phyloP scores from a whole-genome alignment of 1,140 invertebrate species.

The Fopius arisanus region DNA sequence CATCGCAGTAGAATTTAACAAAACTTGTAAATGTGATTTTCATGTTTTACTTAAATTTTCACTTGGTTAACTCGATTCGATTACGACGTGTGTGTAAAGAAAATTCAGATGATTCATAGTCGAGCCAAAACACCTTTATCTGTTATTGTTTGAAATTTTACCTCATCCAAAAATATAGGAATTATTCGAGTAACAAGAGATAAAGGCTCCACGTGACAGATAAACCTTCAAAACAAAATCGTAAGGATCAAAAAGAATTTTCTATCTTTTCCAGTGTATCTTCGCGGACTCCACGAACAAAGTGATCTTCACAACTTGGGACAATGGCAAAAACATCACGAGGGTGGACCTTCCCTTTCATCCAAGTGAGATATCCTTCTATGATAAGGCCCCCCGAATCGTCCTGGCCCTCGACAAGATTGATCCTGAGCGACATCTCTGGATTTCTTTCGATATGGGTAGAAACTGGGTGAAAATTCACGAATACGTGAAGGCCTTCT shows the following conservation, averaged over 20 bases:
- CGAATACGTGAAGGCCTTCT: slow-evolving; percentile 79
- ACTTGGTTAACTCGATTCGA: too few relatives aligned
- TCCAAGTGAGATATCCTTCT: slow-evolving; percentile 79
- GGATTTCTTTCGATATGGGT: slow-evolving; percentile 79
- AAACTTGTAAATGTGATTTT: slow-evolving; percentile 52
- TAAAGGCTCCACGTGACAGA: too few relatives aligned
- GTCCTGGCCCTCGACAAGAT: slow-evolving; percentile 78
- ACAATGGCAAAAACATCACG: slow-evolving; percentile 75
- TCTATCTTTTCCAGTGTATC: slow-evolving; percentile 75
- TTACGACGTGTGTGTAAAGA: too few relatives aligned
- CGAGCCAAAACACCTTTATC: not conserved
- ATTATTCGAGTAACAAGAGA: too few relatives aligned
- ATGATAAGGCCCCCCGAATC: slow-evolving; percentile 70
- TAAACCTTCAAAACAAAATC: too few relatives aligned
- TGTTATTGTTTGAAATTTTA: not conserved
- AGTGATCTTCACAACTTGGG: slow-evolving; percentile 77
- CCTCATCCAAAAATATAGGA: too few relatives aligned
- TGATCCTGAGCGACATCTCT: slow-evolving; percentile 76
- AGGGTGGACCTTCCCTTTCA: slow-evolving; percentile 72
- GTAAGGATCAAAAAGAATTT: slow-evolving; percentile 28
- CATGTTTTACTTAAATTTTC: slow-evolving; percentile 30
- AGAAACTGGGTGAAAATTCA: slow-evolving; percentile 73
- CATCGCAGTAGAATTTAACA: too few relatives aligned
- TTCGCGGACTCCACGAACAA: slow-evolving; percentile 84
- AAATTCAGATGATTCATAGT: too few relatives aligned